Base-by-base conservation (phyloP, 2,113 vertebrate genomes). In the Hypomesus transpacificus region DNA sequence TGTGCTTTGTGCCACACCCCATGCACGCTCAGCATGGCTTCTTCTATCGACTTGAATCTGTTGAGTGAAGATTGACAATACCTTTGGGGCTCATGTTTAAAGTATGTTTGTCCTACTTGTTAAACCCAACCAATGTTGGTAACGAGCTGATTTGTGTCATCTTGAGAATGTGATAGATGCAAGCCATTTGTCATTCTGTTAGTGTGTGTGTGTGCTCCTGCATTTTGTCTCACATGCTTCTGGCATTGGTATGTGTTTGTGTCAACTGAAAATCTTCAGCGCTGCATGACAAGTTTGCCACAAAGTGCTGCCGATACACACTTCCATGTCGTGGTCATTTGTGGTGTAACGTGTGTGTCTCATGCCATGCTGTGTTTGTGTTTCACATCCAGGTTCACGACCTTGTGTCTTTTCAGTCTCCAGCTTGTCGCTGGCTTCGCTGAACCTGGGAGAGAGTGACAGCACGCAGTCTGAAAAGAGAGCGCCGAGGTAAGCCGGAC, bases 351-450 rank as follows among this genome's bases (percentile, higher is more conserved):
- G 53, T 83, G 84, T 81, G 86, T 7, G 84, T 84, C 70, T 88
- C 82, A 75, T 88, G 85, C 75, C 79, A 77, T 85, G 84, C 89
- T 88, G 82, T 87, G 82, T 88, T 87, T 91, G 84, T 84, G 39
- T 85, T 87, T 89, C 74, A 72, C 82, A 85, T 90, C 83, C 88
- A 93, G 92, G 89, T 91, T 95, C 93, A 94, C 88, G 89, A 71
- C 90, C 87, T 88, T 86, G 78, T 96, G 90, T 94, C 87, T 94
- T 94, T 95, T 93, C 93, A 99, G 97, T 95, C 80, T 98, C 96
- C 85, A 97, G 95, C 87, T 91, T 98, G 83, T 97, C 96, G 77
- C 82, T 99, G 84, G 96, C 96, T 22, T 98, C 96, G 3, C 92
- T 99, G 84, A 96, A 91, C 88, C 92, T 95, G 71, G 95, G 93